Percentiles rank a stretch among this genome's conserved stretches.
These are phyloP conservation scores for Drosophila obscura DNA, from an alignment of 1,140 invertebrate genomes.

Conservation along the genomic window DNA sequence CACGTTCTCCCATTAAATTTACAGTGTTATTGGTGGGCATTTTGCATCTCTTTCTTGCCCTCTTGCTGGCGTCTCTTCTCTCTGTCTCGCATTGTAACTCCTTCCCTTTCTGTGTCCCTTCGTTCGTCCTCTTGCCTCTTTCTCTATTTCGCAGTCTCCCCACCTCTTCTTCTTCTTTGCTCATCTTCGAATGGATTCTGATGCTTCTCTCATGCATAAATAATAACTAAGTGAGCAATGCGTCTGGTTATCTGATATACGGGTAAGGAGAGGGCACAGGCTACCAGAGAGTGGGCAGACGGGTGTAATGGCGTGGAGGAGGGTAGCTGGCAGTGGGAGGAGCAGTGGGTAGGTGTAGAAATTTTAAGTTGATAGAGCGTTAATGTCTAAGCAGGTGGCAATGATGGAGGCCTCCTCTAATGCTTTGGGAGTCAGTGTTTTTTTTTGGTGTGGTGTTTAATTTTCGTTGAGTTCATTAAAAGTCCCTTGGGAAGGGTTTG, in stretches of 20 bases:
- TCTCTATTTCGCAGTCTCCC: too few relatives aligned
- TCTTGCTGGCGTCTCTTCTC: not conserved
- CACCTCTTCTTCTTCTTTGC: not conserved
- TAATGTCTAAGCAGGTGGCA: constrained; percentile 49
- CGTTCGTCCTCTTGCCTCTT: too few relatives aligned
- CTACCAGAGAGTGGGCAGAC: not conserved
- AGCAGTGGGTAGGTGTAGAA: constrained; percentile 10
- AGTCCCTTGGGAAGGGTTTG: too few relatives aligned
- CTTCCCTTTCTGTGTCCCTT: too few relatives aligned
- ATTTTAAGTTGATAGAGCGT: constrained; percentile 16
- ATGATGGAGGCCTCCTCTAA: constrained; percentile 2
- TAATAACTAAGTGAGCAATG: constrained; percentile 62
- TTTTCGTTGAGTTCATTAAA: too few relatives aligned
- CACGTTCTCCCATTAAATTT: constrained; percentile 27
- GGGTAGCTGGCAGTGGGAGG: not conserved
- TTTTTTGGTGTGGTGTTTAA: constrained; percentile 2
- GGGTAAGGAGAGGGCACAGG: not conserved
- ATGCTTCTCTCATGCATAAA: constrained; percentile 48
- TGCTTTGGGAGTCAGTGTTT: constrained; percentile 6
- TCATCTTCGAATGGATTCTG: too few relatives aligned
- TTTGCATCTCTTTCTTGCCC: not conserved
- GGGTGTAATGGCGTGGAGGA: too few relatives aligned
- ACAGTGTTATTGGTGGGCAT: constrained; percentile 26
- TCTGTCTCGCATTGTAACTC: too few relatives aligned
- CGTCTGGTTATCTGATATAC: constrained; percentile 53